Conservation (phyloP, 2,113 vertebrate species). For the Dromas ardeola region DNA sequence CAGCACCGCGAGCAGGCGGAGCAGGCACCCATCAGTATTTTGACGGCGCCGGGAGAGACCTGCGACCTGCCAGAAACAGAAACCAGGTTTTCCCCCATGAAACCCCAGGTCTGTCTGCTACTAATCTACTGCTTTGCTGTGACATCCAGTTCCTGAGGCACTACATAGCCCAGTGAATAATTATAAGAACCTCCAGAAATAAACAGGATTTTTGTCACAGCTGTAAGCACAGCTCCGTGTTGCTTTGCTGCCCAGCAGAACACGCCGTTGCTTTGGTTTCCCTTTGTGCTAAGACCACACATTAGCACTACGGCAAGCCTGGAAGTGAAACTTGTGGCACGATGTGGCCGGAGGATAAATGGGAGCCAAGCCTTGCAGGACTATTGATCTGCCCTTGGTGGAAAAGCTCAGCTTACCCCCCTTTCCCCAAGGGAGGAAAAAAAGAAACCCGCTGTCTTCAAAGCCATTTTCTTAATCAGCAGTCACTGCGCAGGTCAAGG, state of each 20-base stretch:
- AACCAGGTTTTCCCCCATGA: not conserved
- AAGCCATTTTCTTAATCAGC: not conserved
- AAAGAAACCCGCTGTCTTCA: not conserved
- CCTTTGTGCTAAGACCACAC: not conserved
- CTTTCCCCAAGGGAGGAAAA: not conserved
- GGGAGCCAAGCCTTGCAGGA: not conserved
- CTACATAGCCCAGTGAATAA: not conserved
- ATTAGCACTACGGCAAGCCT: rapidly evolving
- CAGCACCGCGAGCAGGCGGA: rapidly evolving
- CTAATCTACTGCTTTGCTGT: not conserved
- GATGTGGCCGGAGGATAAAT: not conserved
- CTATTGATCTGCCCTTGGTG: not conserved
- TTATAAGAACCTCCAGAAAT: not conserved
- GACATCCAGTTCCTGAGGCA: not conserved
- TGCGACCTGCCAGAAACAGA: not conserved
- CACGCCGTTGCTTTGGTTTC: not conserved
- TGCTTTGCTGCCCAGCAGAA: not conserved
- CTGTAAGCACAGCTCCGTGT: not conserved
- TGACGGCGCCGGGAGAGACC: not conserved
- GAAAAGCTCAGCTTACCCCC: not conserved
- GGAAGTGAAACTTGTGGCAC: not conserved
- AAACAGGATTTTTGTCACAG: not conserved
- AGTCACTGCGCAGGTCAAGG: not conserved
- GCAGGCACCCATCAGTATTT: not conserved
- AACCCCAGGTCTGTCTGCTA: not conserved